Conservation (phyloP, 2,797 vertebrate species). For the Pseudomugil gertrudae region DNA sequence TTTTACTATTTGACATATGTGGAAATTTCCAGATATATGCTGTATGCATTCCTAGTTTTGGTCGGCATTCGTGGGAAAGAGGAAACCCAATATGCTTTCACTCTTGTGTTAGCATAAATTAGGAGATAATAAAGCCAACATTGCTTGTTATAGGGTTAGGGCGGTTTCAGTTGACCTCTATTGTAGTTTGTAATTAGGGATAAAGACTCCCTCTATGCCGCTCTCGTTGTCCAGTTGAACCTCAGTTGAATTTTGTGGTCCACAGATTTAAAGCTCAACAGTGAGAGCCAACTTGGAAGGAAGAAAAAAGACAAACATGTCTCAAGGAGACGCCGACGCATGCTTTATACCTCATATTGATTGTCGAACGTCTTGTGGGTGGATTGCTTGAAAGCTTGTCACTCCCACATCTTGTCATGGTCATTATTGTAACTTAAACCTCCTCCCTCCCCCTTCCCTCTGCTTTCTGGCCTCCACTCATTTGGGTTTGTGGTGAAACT, state of each 20-base stretch:
- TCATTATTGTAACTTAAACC: slow-evolving; percentile 36
- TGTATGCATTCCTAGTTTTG: slow-evolving; percentile 27
- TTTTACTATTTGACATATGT: background rate
- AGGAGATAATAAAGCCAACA: slow-evolving; percentile 61
- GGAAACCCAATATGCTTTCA: slow-evolving; percentile 40
- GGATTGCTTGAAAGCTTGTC: slow-evolving; percentile 23
- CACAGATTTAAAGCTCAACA: slow-evolving; percentile 33
- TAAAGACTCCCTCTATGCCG: slow-evolving; percentile 63
- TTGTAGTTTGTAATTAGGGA: slow-evolving; percentile 79
- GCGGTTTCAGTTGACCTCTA: slow-evolving; percentile 55
- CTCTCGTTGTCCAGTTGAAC: slow-evolving; percentile 61
- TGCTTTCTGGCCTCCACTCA: slow-evolving; percentile 53
- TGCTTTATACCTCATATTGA: slow-evolving; percentile 7
- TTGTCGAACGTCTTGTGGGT: slow-evolving; percentile 20
- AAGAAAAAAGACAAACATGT: slow-evolving; percentile 32
- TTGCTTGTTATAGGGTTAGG: slow-evolving; percentile 41
- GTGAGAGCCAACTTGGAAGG: slow-evolving; percentile 14
- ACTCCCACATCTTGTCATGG: slow-evolving; percentile 39
- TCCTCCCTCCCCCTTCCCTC: slow-evolving; percentile 32
- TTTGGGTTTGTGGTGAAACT: slow-evolving; percentile 77
- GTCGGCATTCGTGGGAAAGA: slow-evolving; percentile 42
- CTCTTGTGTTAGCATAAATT: slow-evolving; percentile 45
- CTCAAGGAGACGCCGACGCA: slow-evolving; percentile 19
- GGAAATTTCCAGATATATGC: background rate
- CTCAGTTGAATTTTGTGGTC: slow-evolving; percentile 64